phyloP scores from a whole-genome alignment of 2,797 vertebrate species.

The Eulemur coronatus region DNA sequence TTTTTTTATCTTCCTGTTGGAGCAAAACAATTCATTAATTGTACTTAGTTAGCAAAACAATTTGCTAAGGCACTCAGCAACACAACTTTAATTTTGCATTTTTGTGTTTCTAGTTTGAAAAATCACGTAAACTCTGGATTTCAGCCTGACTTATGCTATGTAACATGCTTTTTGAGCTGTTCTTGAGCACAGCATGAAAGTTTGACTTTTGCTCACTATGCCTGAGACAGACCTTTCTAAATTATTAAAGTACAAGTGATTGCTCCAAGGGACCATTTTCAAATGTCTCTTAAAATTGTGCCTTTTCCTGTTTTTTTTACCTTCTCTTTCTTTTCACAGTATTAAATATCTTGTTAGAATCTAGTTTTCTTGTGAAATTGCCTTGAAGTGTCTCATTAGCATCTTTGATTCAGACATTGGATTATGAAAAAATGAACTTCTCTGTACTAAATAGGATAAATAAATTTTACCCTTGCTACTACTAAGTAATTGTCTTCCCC shows the following conservation, averaged over 20 bases:
- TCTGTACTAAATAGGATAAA: slow-evolving; percentile 28
- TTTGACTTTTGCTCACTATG: slow-evolving; percentile 70
- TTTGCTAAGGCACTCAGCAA: not conserved
- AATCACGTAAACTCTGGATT: slow-evolving; percentile 39
- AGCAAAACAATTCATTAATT: not conserved
- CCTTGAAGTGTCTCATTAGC: slow-evolving; percentile 41
- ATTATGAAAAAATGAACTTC: not conserved
- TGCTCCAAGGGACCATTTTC: slow-evolving; percentile 67
- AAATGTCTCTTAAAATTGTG: slow-evolving; percentile 53
- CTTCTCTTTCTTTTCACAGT: slow-evolving; percentile 37
- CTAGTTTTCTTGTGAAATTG: slow-evolving; percentile 55
- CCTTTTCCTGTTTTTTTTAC: not conserved
- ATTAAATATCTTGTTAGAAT: slow-evolving; percentile 71
- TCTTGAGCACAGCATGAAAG: slow-evolving; percentile 8
- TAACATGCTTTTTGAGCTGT: slow-evolving; percentile 56
- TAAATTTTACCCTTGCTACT: not conserved
- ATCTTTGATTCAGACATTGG: slow-evolving; percentile 26
- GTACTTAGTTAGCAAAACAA: not conserved
- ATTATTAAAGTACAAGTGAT: slow-evolving; percentile 70
- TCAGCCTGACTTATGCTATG: slow-evolving; percentile 1
- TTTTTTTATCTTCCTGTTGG: not conserved
- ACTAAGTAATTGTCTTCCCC: not conserved
- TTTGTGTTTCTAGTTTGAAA: slow-evolving; percentile 18
- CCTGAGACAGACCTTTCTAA: slow-evolving; percentile 73
- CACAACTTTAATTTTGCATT: not conserved